Conservation (phyloP, 2,888 invertebrate species). For the Caenorhabditis japonica region DNA sequence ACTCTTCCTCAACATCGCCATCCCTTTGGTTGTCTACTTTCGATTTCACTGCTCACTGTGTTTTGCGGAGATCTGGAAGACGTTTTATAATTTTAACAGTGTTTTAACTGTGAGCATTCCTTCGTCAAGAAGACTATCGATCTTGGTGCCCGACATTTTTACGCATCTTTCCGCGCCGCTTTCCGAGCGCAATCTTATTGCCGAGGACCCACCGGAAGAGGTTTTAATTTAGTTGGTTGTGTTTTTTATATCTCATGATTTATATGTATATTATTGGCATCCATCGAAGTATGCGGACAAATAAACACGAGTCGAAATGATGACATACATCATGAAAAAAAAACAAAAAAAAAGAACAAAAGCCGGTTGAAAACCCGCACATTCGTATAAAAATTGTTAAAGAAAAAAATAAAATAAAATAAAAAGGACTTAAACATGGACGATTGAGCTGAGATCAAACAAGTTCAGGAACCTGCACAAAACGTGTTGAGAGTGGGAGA, state of each 20-base stretch:
- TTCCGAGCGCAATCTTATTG: background rate
- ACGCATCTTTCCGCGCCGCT: background rate
- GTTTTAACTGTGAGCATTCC: background rate
- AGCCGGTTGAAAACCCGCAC: slow-evolving; percentile 37
- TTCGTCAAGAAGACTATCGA: background rate
- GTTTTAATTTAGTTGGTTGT: background rate
- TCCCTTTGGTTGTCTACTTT: slow-evolving; percentile 26
- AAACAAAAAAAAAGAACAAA: slow-evolving; percentile 1
- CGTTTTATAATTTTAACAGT: background rate
- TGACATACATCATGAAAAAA: background rate
- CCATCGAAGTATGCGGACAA: background rate
- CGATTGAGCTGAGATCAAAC: slow-evolving; percentile 34
- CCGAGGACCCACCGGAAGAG: background rate
- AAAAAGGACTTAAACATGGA: background rate
- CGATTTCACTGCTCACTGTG: slow-evolving; percentile 34
- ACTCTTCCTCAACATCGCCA: slow-evolving; percentile 15
- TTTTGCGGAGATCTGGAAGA: slow-evolving; percentile 46
- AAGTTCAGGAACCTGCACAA: slow-evolving; percentile 51
- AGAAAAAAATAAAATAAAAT: background rate
- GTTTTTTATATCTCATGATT: too few relatives aligned
- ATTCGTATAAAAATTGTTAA: slow-evolving; percentile 2
- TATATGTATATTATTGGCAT: background rate
- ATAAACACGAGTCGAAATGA: background rate
- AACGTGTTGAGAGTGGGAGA: slow-evolving; percentile 34
- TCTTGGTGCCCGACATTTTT: too few relatives aligned